phyloP scores from a whole-genome alignment of 2,888 invertebrate species.

The Plagodis dolabraria region DNA sequence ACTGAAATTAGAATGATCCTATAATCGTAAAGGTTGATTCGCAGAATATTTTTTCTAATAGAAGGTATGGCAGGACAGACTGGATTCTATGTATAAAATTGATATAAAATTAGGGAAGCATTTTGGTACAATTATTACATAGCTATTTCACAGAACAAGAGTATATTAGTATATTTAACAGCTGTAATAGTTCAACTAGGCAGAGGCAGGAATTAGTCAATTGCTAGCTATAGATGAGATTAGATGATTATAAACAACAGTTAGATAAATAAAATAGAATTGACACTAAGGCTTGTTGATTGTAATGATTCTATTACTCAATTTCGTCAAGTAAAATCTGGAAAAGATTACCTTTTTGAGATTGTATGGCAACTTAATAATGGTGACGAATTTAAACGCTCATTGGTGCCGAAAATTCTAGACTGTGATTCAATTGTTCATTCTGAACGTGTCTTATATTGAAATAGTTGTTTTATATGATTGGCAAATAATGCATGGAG shows the following conservation, averaged over 20 bases:
- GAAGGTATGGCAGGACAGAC: constrained; percentile 62
- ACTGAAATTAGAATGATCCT: constrained; percentile 74
- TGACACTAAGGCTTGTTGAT: constrained; percentile 74
- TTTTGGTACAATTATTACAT: constrained; percentile 73
- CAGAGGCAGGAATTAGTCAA: constrained; percentile 79
- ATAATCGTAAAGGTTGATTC: constrained; percentile 62
- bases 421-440: constrained; percentile 85
- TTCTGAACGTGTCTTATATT: constrained; percentile 84
- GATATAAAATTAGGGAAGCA: constrained; percentile 57
- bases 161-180: constrained; percentile 70
- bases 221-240: constrained; percentile 81
- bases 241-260: constrained; percentile 60
- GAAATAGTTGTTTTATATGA: constrained; percentile 83
- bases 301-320: constrained; percentile 45
- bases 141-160: constrained; percentile 70
- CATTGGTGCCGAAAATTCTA: constrained; percentile 84
- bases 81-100: constrained; percentile 64
- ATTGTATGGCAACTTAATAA: constrained; percentile 60
- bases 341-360: constrained; percentile 55
- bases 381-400: constrained; percentile 82
- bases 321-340: constrained; percentile 63
- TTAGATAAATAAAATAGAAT: constrained; percentile 62
- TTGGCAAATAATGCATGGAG: constrained; percentile 67
- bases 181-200: constrained; percentile 77
- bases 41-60: constrained; percentile 81